Base-by-base conservation (phyloP, 2,888 invertebrate genomes). In the Mythimna pallens region DNA sequence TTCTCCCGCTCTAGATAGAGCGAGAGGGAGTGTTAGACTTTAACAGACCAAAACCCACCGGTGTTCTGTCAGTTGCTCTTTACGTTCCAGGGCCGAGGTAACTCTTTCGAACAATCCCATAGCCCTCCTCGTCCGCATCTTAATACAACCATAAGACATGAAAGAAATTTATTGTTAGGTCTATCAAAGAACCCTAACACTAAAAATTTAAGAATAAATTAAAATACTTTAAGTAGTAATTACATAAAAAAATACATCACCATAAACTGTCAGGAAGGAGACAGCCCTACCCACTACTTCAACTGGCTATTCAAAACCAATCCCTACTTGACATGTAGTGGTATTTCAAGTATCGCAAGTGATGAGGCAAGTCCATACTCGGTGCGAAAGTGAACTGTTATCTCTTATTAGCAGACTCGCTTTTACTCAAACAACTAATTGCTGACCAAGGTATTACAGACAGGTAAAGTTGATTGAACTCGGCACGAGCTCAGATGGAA, bases 341-440 rank as follows among this genome's bases (percentile, higher is more conserved):
- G 79, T 67, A 82, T 78, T 70, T 73, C 83, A 68, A 82, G 81
- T 81, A 70, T 34, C 22, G 55, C 61, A 14, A 65, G 68, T 73
- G 80, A 76, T 76, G 76, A 54, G 58, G 69, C 71, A 68, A 58
- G 34, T 25, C 72, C 80, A 82, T 82, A 81, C 67, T 52, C 62
- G 69, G 63, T 63, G 80, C 70, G 86, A 86, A 86, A 87, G 87
- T 80, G 76, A 86, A 63, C 74, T 68, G 82, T 73, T 77, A 78
- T 71, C 71, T 70, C 77, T 65, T 62, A 78, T 86, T 85, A 82
- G 70, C 73, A 76, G 72, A 80, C 76, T 75, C 69, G 78, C 86
- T 87, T 87, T 84, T 84, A 85, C 84, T 83, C 73, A 77, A 83
- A 78, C 76, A 70, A 66, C 66, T 68, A 83, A 80, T 83, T 81